phyloP scores from a whole-genome alignment of 2,797 vertebrate genomes.

The Sandelia bainsii region DNA sequence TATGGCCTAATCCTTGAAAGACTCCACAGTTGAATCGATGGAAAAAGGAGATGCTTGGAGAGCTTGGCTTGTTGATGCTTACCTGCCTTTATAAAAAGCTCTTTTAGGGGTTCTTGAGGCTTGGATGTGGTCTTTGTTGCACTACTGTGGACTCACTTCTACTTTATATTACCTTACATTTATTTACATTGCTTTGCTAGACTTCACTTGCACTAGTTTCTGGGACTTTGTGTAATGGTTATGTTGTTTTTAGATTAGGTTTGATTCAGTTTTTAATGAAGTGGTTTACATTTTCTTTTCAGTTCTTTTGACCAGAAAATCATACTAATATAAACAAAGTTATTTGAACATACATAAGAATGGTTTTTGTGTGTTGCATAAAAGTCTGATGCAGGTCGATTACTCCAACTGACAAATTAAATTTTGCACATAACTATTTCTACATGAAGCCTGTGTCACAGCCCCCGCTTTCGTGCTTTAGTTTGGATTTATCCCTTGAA shows the following conservation, averaged over 20 bases:
- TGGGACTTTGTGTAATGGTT: background rate
- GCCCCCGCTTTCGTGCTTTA: background rate
- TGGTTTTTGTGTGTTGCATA: background rate
- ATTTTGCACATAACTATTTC: conserved; percentile 1
- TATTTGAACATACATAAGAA: background rate
- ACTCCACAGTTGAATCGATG: conserved; percentile 56
- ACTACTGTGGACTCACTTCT: background rate
- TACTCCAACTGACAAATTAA: conserved; percentile 5
- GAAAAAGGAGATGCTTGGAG: conserved; percentile 16
- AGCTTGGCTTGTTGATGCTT: conserved; percentile 26
- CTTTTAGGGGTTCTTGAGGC: conserved; percentile 7
- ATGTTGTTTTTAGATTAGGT: background rate
- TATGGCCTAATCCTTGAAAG: conserved; percentile 63
- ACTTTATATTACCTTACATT: background rate
- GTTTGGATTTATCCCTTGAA: conserved; percentile 3
- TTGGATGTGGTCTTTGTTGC: conserved; percentile 11
- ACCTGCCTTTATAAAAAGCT: conserved; percentile 16
- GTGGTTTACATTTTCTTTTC: too few relatives aligned
- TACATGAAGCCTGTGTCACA: background rate
- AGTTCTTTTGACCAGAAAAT: too few relatives aligned
- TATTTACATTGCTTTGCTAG: background rate
- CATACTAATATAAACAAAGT: background rate
- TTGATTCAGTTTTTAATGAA: background rate
- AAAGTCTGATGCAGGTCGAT: background rate
- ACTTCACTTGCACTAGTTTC: background rate